Evolutionary conservation across 2,888 invertebrate genomes (phyloP), one percentile per base, ranked within the genome.

Genomic region (Psococerastis gibbosa): DNA sequence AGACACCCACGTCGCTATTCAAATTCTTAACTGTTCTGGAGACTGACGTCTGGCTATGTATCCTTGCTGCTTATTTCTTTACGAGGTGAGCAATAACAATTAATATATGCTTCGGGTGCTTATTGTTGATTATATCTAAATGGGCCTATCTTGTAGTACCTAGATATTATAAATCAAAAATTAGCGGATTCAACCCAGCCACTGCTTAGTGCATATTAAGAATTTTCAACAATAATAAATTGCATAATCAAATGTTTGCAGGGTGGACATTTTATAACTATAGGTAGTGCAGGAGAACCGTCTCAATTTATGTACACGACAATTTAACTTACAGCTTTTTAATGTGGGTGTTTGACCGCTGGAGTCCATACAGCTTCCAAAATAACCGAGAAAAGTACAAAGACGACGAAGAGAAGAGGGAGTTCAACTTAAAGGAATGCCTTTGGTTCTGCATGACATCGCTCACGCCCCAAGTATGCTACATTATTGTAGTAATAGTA

Each of bases 361-460:
- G 88, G 79, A 92, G 91, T 55, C 97, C 97, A 0, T 95, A 92
- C 64, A 94, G 94, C 54, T 94, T 88, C 58, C 92, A 83, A 55
- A 94, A 94, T 58, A 92, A 92, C 58, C 69, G 84, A 5, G 87
- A 89, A 47, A 88, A 87, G 56, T 92, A 91, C 58, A 82, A 80
- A 56, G 81, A 89, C 45, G 89, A 91, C 52, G 87, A 88, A 51
- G 92, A 92, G 56, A 92, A 92, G 57, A 68, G 95, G 3, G 87
- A 91, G 57, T 97, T 97, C 57, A 88, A 82, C 35, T 63, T 97
- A 27, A 94, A 92, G 59, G 97, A 97, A 62, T 94, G 94, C 56
- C 69, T 97, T 0, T 97, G 95, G 95, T 97, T 97, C 60, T 95
- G 95, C 57, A 92, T 97, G 91, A 95, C 95, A 32, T 95, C 94